These are phyloP conservation scores for Rhabdophis nuchalis DNA, from an alignment of 2,797 vertebrate species.

Conservation along the genomic window DNA sequence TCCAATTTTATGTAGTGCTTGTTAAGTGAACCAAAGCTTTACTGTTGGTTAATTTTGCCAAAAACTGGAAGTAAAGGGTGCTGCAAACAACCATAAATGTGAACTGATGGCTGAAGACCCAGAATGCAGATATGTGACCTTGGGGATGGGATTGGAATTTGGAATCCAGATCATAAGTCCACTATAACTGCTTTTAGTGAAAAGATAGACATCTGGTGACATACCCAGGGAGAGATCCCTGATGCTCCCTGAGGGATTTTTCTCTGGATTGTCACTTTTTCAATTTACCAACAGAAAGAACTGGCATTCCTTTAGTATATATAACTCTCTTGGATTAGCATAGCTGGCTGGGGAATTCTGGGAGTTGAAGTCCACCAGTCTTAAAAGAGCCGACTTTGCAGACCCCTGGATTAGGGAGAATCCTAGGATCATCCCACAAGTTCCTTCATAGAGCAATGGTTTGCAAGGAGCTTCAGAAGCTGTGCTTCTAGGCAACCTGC, in stretches of 20 bases:
- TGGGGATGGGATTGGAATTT: background rate
- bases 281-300: background rate
- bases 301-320: background rate
- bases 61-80: background rate
- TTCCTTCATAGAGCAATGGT: too few species aligned
- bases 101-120: background rate
- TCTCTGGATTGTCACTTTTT: background rate
- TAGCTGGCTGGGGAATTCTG: too few species aligned
- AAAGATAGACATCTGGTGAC: too few species aligned
- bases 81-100: background rate
- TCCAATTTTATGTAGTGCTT: background rate
- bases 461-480: too few species aligned
- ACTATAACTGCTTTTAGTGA: too few species aligned
- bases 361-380: too few species aligned
- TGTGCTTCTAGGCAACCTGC: too few species aligned
- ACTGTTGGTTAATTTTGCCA: background rate
- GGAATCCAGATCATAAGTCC: background rate
- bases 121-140: background rate
- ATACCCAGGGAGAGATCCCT: too few species aligned
- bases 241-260: background rate
- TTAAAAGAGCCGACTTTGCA: too few species aligned
- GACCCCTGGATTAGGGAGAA: background rate
- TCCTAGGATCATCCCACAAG: too few species aligned
- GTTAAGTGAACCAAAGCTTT: background rate
- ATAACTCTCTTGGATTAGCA: background rate